Evolutionary conservation across 2,888 invertebrate genomes (phyloP), one percentile per base, ranked within the genome.

Genomic region (Mantis religiosa): DNA sequence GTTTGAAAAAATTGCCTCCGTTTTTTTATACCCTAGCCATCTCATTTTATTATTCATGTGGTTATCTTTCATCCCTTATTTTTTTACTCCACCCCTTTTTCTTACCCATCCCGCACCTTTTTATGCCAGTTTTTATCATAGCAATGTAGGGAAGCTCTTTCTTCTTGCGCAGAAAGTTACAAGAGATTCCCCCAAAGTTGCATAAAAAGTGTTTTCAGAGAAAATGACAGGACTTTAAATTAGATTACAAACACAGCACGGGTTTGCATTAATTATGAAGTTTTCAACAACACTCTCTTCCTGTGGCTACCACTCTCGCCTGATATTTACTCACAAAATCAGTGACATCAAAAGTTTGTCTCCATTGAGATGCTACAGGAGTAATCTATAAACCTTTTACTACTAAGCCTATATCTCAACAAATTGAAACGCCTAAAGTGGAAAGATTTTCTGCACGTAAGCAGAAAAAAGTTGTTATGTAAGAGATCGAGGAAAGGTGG

Each of bases 1-100:
- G 93, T 93, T 93, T 92, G 93, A 92, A 92, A 93, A 90, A 93
- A 93, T 93, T 93, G 93, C 93, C 92, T 91, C 91, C 93, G 91
- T 91, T 92, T 88, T 89, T 88, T 88, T 89, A 28, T 85, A 84
- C 25, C 54, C 54, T 71, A 87, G 86, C 88, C 87, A 88, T 90
- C 90, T 90, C 90, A 88, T 89, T 90, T 90, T 90, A 90, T 90
- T 90, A 90, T 90, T 90, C 90, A 90, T 90, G 90, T 82, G 90
- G 89, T 89, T 92, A 92, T 92, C 92, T 92, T 92, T 92, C 92
- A 92, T 92, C 92, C 92, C 92, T 93, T 93, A 93, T 93, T 93
- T 93, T 93, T 93, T 83, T 25, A 30, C 28, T 87, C 82, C 87
- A 71, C 84, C 88, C 89, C 54, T 86, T 83, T 85, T 85, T 88